Percentiles rank a stretch among this genome's conserved stretches.
phyloP scores from a whole-genome alignment of 2,797 vertebrate genomes.

The Rhynchonycteris naso region DNA sequence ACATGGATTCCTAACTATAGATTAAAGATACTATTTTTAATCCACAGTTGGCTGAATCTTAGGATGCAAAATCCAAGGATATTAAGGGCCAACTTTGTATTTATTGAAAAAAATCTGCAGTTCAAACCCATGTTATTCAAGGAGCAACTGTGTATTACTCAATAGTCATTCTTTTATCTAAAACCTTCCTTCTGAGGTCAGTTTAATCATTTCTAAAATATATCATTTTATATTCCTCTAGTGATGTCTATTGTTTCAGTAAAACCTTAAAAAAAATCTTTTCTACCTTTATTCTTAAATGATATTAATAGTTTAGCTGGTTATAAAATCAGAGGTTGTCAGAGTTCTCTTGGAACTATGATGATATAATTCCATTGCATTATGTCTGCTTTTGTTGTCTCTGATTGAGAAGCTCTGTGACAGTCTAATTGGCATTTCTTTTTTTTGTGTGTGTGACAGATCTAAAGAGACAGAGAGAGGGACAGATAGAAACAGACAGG shows the following conservation, averaged over 20 bases:
- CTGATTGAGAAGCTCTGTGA: neutral
- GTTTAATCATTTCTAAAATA: neutral
- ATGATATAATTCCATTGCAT: neutral
- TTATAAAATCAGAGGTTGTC: neutral
- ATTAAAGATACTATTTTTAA: neutral
- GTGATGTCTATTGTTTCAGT: neutral
- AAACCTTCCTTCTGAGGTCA: neutral
- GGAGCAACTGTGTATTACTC: neutral
- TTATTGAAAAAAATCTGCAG: neutral
- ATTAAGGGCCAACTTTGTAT: neutral
- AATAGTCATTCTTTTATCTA: neutral
- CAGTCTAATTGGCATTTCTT: neutral
- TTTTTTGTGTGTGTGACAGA: neutral
- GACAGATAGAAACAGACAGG: too few species aligned
- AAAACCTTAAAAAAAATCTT: neutral
- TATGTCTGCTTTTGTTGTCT: neutral
- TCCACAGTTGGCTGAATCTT: neutral
- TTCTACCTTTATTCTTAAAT: neutral
- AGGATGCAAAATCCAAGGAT: neutral
- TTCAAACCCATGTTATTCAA: neutral
- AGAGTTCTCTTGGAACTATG: neutral
- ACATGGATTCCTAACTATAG: neutral
- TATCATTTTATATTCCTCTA: neutral
- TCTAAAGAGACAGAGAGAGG: too few species aligned
- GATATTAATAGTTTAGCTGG: neutral